These are phyloP conservation scores for Ectemnius continuus DNA, from an alignment of 2,888 invertebrate species.

Conservation along the genomic window DNA sequence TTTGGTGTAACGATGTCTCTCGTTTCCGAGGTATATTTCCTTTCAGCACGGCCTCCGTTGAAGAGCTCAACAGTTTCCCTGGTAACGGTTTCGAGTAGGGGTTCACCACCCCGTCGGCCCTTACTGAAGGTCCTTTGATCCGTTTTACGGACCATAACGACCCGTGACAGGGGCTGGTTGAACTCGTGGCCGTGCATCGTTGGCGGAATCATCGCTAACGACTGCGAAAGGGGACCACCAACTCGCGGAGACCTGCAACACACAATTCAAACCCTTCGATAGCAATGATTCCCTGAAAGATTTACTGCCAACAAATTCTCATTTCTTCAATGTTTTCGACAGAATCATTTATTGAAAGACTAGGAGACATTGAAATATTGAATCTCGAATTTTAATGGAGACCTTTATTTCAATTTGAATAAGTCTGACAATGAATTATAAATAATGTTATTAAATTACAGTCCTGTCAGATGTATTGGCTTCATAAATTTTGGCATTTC, in stretches of 20 bases:
- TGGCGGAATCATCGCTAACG: conserved; percentile 76
- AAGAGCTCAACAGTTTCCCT: conserved; percentile 84
- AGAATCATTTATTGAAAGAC: no score
- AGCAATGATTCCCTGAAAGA: no score
- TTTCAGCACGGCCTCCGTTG: conserved; percentile 82
- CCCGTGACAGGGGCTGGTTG: conserved; percentile 80
- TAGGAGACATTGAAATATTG: no score
- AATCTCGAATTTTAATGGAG: no score
- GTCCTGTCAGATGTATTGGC: no score
- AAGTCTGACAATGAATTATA: no score
- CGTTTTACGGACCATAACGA: conserved; percentile 85
- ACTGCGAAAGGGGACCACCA: conserved; percentile 75
- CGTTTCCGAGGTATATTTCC: conserved; percentile 83
- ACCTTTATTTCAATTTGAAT: no score
- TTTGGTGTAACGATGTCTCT: conserved; percentile 79
- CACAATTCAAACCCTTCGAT: background rate
- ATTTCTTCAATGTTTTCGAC: no score
- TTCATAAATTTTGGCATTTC: no score
- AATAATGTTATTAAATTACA: no score
- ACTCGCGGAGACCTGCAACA: conserved; percentile 73
- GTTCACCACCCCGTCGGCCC: conserved; percentile 81
- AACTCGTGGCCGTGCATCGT: conserved; percentile 77
- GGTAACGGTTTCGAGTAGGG: conserved; percentile 83
- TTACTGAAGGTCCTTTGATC: conserved; percentile 84
- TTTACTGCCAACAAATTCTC: no score